Base-by-base conservation (phyloP, 2,888 invertebrate species). In the Plemyria rubiginata region DNA sequence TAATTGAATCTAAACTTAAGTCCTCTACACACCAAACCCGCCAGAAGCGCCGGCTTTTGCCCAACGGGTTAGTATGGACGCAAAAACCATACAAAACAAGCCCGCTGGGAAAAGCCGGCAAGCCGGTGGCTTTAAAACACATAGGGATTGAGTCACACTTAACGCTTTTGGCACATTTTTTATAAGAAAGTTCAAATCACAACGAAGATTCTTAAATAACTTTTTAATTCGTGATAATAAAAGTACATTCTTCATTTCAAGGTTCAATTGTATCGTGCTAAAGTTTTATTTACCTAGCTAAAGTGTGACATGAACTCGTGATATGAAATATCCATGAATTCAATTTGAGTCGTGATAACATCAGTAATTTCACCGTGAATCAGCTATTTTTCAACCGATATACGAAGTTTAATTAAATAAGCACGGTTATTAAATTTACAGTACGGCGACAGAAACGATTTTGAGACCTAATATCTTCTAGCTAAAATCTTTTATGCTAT, bases 281-380 rank as follows among this genome's bases (percentile, higher is more conserved):
- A 49, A 54, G 22, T 22, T 60, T 57, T 65, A 65, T 65, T 65
- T 60, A 60, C 64, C 11, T 53, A 36, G 54, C 28, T 32, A 56
- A 60, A 60, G 40, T 49, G 60, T 60, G 46, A 54, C 64, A 64
- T 53, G 55, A 53, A 60, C 43, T 55, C 53, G 53, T 15, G 15
- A 22, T 22, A 22, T 22, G 22, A 58, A 40, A 45, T 60, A 38
- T 59, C 43, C 60, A 57, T 60, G 52, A 59, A 62, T 60, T 66
- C 64, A 67, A 62, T 67, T 58, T 41, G 28, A 54, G 46, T n/a
- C 13, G 45, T 67, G 72, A 74, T 72, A 72, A 32, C 32, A 74
- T 72, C 74, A 62, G 66, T 57, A 70, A 71, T 71, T 71, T 65
- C 46, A 62, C 60, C 66, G 53, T 74, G 72, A 74, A 56, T 72